A percentile compares a stretch with the other conserved stretches of the same genome.
Evolutionary conservation across 2,113 vertebrate genomes (phyloP).

Genomic region (Dipodomys ordii): DNA sequence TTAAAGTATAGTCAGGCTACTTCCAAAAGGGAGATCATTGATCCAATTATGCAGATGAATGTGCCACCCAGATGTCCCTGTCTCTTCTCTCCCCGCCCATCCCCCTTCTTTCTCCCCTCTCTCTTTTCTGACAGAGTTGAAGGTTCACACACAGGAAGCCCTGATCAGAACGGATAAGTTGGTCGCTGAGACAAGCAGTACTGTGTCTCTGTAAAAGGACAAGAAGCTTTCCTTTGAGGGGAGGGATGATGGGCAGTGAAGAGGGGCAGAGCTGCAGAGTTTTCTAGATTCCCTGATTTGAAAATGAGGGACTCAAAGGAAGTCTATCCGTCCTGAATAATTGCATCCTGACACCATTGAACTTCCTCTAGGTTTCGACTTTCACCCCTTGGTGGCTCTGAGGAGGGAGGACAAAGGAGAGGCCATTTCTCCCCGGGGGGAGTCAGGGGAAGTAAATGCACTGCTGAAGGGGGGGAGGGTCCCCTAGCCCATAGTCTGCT

Average conservation of each 20-base stretch:
- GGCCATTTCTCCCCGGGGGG: not conserved
- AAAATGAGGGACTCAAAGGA: slow-evolving; percentile 74
- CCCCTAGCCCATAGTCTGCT: not conserved
- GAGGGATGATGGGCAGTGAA: slow-evolving; percentile 53
- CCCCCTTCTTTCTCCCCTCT: not conserved
- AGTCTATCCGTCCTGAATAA: slow-evolving; percentile 77
- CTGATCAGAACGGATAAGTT: slow-evolving; percentile 61
- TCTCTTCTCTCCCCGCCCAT: not conserved
- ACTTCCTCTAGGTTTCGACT: slow-evolving; percentile 76
- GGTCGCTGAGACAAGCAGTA: not conserved
- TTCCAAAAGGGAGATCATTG: slow-evolving; percentile 79
- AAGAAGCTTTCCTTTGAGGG: slow-evolving; percentile 60
- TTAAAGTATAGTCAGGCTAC: slow-evolving; percentile 83
- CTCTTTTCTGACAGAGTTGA: slow-evolving; percentile 73
- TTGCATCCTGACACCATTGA: slow-evolving; percentile 67
- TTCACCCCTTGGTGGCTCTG: slow-evolving; percentile 61
- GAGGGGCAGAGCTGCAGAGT: slow-evolving; percentile 9
- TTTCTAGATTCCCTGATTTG: slow-evolving; percentile 80
- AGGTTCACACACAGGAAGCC: slow-evolving; percentile 76
- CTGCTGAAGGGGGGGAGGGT: not conserved
- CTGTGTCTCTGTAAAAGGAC: slow-evolving; percentile 61
- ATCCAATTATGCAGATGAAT: slow-evolving; percentile 77
- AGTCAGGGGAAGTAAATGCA: slow-evolving; percentile 12
- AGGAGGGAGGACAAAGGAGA: slow-evolving; percentile 70
- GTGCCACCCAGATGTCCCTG: slow-evolving; percentile 64